Percentiles rank a stretch among this genome's conserved stretches.
phyloP scores from a whole-genome alignment of 1,140 invertebrate species.

The Drosophila saltans region DNA sequence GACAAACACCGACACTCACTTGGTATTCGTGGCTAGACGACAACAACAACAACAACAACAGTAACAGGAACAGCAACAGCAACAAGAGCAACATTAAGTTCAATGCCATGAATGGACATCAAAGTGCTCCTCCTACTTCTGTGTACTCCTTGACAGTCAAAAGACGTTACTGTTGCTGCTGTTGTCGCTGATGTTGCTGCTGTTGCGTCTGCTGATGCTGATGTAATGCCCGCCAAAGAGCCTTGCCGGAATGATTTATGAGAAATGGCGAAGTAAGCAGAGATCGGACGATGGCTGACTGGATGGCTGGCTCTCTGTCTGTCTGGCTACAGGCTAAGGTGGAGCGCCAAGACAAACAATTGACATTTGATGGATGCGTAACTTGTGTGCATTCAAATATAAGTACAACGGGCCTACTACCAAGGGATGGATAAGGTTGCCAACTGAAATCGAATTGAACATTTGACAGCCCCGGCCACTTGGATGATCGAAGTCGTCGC shows the following conservation, averaged over 20 bases:
- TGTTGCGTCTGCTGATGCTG: conserved; percentile 38
- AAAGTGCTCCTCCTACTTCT: conserved; percentile 29
- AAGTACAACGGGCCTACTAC: conserved; percentile 1
- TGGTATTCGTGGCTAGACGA: conserved; percentile 14
- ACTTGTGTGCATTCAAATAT: conserved; percentile 79
- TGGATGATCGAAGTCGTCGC: conserved; percentile 33
- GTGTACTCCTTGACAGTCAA: conserved; percentile 23
- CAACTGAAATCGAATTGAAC: conserved; percentile 31
- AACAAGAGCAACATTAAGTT: conserved; percentile 57
- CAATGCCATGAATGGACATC: conserved; percentile 78
- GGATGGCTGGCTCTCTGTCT: conserved; percentile 24
- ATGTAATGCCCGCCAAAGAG: conserved; percentile 57
- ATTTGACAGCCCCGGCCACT: background rate
- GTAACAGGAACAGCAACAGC: conserved; percentile 28
- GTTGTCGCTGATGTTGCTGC: conserved; percentile 29
- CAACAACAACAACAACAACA: conserved; percentile 36
- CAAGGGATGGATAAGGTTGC: conserved; percentile 54
- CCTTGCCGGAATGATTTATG: conserved; percentile 73
- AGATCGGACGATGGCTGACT: background rate
- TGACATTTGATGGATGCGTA: conserved; percentile 82
- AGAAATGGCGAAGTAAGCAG: conserved; percentile 54
- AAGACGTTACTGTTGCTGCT: conserved; percentile 26
- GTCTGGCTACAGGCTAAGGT: conserved; percentile 44
- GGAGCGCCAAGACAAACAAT: conserved; percentile 80
- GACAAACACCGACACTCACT: conserved; percentile 45